These are phyloP conservation scores for Holothuria leucospilota DNA, from an alignment of 53 echinoderm and acorn worm species.

Conservation along the genomic window DNA sequence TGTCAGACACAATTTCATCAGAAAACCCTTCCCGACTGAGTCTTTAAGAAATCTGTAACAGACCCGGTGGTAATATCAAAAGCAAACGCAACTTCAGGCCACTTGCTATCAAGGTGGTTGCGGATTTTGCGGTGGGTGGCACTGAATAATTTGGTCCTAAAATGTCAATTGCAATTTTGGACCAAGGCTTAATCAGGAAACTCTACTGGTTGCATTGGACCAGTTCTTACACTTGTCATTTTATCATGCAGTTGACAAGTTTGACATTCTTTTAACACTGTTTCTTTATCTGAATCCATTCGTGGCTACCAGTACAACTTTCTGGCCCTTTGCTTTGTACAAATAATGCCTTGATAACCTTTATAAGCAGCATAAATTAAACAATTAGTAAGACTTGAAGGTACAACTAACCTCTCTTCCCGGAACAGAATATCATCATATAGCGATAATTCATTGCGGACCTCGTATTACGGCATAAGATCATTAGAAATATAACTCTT, in stretches of 20 bases:
- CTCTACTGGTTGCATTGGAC: conserved; percentile 56
- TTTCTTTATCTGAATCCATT: conserved; percentile 53
- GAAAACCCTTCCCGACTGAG: conserved; percentile 35
- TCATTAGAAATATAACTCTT: conserved; percentile 6
- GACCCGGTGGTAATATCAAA: conserved; percentile 23
- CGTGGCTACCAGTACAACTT: conserved; percentile 74
- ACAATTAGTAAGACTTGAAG: conserved; percentile 27
- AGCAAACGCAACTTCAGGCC: conserved; percentile 63
- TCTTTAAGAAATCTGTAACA: not conserved
- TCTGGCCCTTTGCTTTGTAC: conserved; percentile 65
- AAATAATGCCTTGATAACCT: conserved; percentile 68
- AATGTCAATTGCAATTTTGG: conserved; percentile 38
- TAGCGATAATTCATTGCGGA: conserved; percentile 57
- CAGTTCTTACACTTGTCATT: conserved; percentile 31
- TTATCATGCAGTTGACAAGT: conserved; percentile 58
- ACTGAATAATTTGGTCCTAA: conserved; percentile 31
- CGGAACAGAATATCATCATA: conserved; percentile 47
- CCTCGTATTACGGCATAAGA: conserved; percentile 14
- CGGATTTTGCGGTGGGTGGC: not conserved
- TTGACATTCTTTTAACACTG: conserved; percentile 44
- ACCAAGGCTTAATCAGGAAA: conserved; percentile 49
- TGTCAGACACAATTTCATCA: conserved; percentile 54
- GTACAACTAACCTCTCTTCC: conserved; percentile 61
- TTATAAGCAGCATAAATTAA: conserved; percentile 61
- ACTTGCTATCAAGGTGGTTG: conserved; percentile 57